Conservation (phyloP, 2,888 invertebrate genomes). For the Mesoligia furuncula region DNA sequence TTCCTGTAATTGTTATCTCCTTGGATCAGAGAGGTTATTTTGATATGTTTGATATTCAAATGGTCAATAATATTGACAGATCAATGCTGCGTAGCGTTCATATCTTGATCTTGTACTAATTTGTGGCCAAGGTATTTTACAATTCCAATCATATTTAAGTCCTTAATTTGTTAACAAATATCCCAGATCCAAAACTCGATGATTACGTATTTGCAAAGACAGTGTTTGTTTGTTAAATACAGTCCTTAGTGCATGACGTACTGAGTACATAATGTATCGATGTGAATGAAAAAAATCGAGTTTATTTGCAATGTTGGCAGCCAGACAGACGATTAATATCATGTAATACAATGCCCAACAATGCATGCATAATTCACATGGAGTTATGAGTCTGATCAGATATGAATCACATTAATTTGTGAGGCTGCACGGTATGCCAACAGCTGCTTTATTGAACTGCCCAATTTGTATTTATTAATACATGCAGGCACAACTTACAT, state of each 20-base stretch:
- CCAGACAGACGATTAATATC: slow-evolving; percentile 66
- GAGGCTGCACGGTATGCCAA: slow-evolving; percentile 3
- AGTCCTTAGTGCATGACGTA: slow-evolving; percentile 26
- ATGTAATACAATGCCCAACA: slow-evolving; percentile 68
- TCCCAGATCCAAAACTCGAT: slow-evolving; percentile 22
- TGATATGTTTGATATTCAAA: slow-evolving; percentile 40
- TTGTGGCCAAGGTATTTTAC: slow-evolving; percentile 26
- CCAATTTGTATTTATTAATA: slow-evolving; percentile 7
- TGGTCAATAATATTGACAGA: slow-evolving; percentile 39
- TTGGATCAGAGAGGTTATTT: slow-evolving; percentile 50
- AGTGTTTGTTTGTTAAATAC: slow-evolving; percentile 40
- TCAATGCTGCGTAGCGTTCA: slow-evolving; percentile 43
- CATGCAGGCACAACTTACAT: not conserved
- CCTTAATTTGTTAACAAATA: slow-evolving; percentile 7
- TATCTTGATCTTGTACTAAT: slow-evolving; percentile 28
- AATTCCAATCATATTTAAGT: slow-evolving; percentile 3
- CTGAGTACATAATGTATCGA: slow-evolving; percentile 24
- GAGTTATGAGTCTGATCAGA: slow-evolving; percentile 63
- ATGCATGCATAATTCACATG: slow-evolving; percentile 65
- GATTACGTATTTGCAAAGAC: slow-evolving; percentile 47
- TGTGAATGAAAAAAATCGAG: slow-evolving; percentile 29
- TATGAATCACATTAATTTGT: slow-evolving; percentile 49
- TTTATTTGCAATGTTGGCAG: slow-evolving; percentile 40
- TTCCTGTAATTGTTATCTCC: slow-evolving; percentile 58
- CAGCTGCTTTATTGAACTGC: slow-evolving; percentile 9